Evolutionary conservation across 1,140 invertebrate genomes (phyloP), one percentile per base, ranked within the genome.

Genomic region (Acromyrmex charruanus): DNA sequence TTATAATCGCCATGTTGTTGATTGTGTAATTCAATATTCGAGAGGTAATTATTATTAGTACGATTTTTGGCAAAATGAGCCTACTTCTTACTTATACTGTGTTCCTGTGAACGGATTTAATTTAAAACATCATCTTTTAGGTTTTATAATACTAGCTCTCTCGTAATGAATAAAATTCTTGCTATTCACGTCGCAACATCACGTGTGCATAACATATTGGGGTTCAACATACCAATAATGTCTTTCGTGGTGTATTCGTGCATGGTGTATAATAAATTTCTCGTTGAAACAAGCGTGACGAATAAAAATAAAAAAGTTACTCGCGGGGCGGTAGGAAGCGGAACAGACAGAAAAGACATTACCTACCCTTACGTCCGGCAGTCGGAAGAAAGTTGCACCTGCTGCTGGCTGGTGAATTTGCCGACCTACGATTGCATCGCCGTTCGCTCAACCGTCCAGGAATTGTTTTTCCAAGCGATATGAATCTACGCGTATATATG

Each of bases 391-490:
- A 75, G 77, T 31, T 44, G 80, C 90, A 91, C 90, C 90, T 91
- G 90, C 90, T 87, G 61, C 51, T 65, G 69, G 25, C 69, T 66
- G 55, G 51, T 85, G 69, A 81, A 79, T 86, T 91, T 77, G 87
- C 72, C 88, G 87, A 88, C 87, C 90, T 90, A 88, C 90, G 89
- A 91, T 91, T 88, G 86, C 90, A 90, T 91, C 90, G 80, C 65
- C 55, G n/a, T 72, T 77, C 68, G 74, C 53, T 31, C 80, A 14
- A 16, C 51, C 16, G 85, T 68, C 14, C 16, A n/a, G 44, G 58
- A 87, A 90, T 90, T 59, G 74, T 85, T 91, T 90, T 84, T 81
- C 74, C 74, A 58, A 25, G 16, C n/a, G 89, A 91, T 91, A 87
- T 21, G 55, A 7, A 90, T 90, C 89, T 84, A 74, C 44, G 44